Conservation (phyloP, 1,140 invertebrate species). For the Saccostrea glomerata region DNA sequence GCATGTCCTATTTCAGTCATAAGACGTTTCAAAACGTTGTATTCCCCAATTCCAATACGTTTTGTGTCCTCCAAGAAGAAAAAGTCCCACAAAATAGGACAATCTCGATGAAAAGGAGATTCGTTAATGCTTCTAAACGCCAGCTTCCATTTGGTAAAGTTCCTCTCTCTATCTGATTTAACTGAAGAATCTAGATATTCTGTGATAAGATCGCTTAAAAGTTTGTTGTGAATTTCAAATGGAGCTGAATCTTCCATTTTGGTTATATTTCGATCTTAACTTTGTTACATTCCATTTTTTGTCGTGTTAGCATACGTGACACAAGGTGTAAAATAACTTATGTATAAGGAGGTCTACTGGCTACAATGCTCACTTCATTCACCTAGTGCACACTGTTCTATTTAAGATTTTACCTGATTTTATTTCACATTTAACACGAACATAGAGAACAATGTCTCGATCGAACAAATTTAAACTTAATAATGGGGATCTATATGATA, state of each 20-base stretch:
- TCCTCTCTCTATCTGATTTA: background rate
- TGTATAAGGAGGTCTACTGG: too few relatives aligned
- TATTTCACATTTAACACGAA: too few relatives aligned
- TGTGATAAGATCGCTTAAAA: background rate
- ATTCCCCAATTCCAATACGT: background rate
- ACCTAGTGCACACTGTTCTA: too few relatives aligned
- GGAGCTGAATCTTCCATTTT: background rate
- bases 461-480: too few relatives aligned
- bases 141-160: background rate
- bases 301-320: too few relatives aligned
- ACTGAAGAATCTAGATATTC: background rate
- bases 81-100: background rate
- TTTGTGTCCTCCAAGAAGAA: background rate
- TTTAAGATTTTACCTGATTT: too few relatives aligned
- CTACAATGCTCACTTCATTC: too few relatives aligned
- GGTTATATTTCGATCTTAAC: background rate
- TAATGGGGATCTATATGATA: too few relatives aligned
- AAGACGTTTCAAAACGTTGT: background rate
- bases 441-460: too few relatives aligned
- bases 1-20: background rate
- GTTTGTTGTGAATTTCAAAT: background rate
- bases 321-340: too few relatives aligned
- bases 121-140: background rate
- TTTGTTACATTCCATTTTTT: too few relatives aligned
- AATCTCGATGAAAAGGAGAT: background rate